Percentiles rank a stretch among this genome's conserved stretches.
Evolutionary conservation across 92 coral and sea anemone genomes (phyloP).

Genomic region (Phenganax subtilis): DNA sequence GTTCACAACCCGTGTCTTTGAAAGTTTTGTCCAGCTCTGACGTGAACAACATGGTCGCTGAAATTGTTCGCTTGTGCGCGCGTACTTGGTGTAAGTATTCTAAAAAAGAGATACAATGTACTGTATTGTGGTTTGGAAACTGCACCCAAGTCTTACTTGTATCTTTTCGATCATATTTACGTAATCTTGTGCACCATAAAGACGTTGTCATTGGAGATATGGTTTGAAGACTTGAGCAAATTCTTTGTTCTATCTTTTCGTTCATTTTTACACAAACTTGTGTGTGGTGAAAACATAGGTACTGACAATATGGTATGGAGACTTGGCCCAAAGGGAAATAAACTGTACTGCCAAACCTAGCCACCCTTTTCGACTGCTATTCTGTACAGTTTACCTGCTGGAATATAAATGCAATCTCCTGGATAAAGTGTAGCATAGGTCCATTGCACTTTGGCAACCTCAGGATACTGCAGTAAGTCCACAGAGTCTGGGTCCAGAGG

Average conservation of each 20-base stretch:
- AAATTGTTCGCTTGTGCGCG: slow-evolving; percentile 74
- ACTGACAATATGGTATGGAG: too few relatives aligned
- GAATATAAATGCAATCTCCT: slow-evolving; percentile 92
- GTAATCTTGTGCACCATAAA: too few relatives aligned
- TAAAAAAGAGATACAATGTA: slow-evolving; percentile 26
- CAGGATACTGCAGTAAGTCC: slow-evolving; percentile 64
- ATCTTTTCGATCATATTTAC: too few relatives aligned
- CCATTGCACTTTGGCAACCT: slow-evolving; percentile 79
- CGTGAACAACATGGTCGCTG: slow-evolving; percentile 93
- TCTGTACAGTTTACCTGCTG: slow-evolving; percentile 61
- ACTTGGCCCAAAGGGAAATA: not conserved
- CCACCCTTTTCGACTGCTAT: not conserved
- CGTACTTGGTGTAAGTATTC: slow-evolving; percentile 95
- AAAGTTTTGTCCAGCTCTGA: slow-evolving; percentile 57
- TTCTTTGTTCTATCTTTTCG: too few relatives aligned
- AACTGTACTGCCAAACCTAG: not conserved
- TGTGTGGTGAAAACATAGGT: too few relatives aligned
- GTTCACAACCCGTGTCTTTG: slow-evolving; percentile 63
- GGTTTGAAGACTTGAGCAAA: too few relatives aligned
- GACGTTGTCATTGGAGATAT: too few relatives aligned
- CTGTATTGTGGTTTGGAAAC: too few relatives aligned
- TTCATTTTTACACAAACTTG: too few relatives aligned
- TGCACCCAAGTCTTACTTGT: too few relatives aligned
- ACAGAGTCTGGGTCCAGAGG: slow-evolving; percentile 69
- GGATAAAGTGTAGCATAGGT: slow-evolving; percentile 75